Base-by-base conservation (phyloP, 2,888 invertebrate genomes). In the Xestia xanthographa region DNA sequence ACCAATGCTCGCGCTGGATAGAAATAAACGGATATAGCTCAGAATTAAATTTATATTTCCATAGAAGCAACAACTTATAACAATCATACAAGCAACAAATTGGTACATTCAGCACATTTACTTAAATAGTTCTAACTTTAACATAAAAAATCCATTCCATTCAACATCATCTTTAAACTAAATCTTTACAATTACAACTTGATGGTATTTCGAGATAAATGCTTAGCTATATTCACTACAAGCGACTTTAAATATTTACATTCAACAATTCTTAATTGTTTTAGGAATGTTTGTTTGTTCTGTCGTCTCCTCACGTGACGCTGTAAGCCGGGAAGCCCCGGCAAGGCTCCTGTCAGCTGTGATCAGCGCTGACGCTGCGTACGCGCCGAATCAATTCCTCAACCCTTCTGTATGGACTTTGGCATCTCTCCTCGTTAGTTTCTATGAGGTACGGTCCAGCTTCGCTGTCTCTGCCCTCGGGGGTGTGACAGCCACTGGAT, bases 271-370 rank as follows among this genome's bases (percentile, higher is more conserved):
- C n/a, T 72, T 77, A 63, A 65, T 60, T n/a, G 66, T 77, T 29
- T 67, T 77, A 79, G 87, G 87, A 87, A 87, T 87, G 87, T 83
- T 77, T 77, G 62, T 63, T 70, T 66, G 20, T 69, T 68, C 43
- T 62, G 34, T 68, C 45, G 58, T 79, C 56, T 73, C 58, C 22
- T 83, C 60, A 86, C 34, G 82, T 78, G 72, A 94, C 92, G 88
- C 93, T 92, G 87, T 92, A 94, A 20, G 92, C 95, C 95, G 96
- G 94, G 85, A 87, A 90, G 4, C 89, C 91, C 93, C 95, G 96
- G 95, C 93, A 89, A n/a, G 94, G 88, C 86, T 96, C 95, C 72
- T 94, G 96, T 96, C 96, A 96, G 95, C 96, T 96, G 82, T 94
- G 92, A n/a, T 95, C 95, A 0, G 92, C 92, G 63, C 93, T 94